These are phyloP conservation scores for Characodon lateralis DNA, from an alignment of 2,797 vertebrate species.

Conservation along the genomic window DNA sequence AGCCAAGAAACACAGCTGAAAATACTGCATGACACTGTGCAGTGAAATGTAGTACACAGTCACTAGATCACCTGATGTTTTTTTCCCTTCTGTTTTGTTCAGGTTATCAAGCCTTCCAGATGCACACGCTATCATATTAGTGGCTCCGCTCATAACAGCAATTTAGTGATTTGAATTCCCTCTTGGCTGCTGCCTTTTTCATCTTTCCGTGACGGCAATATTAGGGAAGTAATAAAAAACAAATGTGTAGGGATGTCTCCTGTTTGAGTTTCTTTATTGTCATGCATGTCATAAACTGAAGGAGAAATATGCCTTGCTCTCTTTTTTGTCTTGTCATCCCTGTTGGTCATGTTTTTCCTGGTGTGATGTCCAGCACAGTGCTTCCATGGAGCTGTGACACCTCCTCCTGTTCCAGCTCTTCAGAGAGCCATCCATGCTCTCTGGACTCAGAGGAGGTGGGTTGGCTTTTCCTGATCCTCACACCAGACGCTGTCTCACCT, in stretches of 20 bases:
- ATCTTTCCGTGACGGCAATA: slow-evolving; percentile 11
- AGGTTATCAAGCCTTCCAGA: slow-evolving; percentile 41
- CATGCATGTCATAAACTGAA: slow-evolving; percentile 17
- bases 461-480: slow-evolving; percentile 52
- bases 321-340: background rate
- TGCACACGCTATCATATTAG: slow-evolving; percentile 38
- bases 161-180: slow-evolving; percentile 34
- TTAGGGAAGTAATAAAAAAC: slow-evolving; percentile 19
- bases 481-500: slow-evolving; percentile 75
- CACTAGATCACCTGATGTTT: slow-evolving; percentile 62
- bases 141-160: slow-evolving; percentile 22
- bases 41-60: slow-evolving; percentile 72
- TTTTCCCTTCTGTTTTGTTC: slow-evolving; percentile 35
- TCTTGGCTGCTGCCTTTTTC: slow-evolving; percentile 18
- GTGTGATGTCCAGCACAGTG: slow-evolving; percentile 10
- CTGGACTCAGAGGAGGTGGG: slow-evolving; percentile 57
- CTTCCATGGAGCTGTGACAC: slow-evolving; percentile 7
- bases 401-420: slow-evolving; percentile 32
- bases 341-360: slow-evolving; percentile 21
- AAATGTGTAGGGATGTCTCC: slow-evolving; percentile 9
- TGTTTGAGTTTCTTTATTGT: slow-evolving; percentile 17
- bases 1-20: slow-evolving; percentile 58
- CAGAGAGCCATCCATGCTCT: slow-evolving; percentile 25
- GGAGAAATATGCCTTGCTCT: background rate
- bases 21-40: slow-evolving; percentile 73